Evolutionary conservation across 1,140 invertebrate genomes (phyloP).

Genomic region (Philopotamus ludificatus): DNA sequence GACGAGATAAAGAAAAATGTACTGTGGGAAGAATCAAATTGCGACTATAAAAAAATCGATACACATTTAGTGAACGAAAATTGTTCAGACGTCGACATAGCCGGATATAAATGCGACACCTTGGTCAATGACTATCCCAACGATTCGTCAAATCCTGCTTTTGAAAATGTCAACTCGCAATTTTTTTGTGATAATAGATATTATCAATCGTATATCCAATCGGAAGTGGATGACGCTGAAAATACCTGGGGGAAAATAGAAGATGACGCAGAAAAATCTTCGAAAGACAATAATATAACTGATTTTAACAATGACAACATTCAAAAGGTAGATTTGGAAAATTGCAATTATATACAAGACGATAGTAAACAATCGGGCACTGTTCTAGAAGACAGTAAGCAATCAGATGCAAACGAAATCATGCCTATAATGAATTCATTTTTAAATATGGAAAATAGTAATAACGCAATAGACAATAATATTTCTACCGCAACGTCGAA

Average conservation of each 20-base stretch:
- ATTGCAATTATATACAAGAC: background rate
- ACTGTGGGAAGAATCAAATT: background rate
- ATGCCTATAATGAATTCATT: conserved; percentile 49
- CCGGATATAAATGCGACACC: background rate
- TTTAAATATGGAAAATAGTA: conserved; percentile 54
- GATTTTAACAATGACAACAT: conserved; percentile 1
- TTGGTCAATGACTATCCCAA: background rate
- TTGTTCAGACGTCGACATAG: background rate
- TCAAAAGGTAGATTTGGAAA: background rate
- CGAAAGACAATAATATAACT: background rate
- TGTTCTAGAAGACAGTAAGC: conserved; percentile 12
- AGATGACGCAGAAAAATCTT: background rate
- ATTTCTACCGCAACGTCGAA: conserved; percentile 44
- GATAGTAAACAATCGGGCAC: background rate
- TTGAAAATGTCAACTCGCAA: background rate
- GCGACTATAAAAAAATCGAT: background rate
- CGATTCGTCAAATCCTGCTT: background rate
- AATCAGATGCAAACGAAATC: conserved; percentile 1
- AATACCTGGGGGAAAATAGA: background rate
- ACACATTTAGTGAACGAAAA: background rate
- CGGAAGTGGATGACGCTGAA: background rate
- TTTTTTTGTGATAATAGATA: background rate
- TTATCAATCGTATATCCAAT: background rate
- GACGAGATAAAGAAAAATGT: background rate
- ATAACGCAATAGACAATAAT: conserved; percentile 52